Percentiles rank a stretch among this genome's conserved stretches.
These are phyloP conservation scores for Malurus alboscapulatus DNA, from an alignment of 2,113 vertebrate genomes.

Conservation along the genomic window DNA sequence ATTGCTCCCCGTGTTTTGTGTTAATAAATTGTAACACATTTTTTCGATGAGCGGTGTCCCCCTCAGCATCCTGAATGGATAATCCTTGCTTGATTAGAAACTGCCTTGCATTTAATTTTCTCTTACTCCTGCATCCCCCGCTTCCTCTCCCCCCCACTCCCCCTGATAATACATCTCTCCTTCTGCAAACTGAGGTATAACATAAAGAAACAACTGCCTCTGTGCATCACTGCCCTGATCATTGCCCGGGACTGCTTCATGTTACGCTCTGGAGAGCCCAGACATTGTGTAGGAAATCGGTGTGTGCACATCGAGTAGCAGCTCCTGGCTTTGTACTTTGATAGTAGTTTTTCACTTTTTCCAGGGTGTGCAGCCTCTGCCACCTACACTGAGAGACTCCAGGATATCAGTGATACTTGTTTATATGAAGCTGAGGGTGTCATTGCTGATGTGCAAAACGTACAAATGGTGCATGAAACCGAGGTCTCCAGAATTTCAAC, in stretches of 20 bases:
- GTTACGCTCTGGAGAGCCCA: not conserved
- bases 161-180: not conserved
- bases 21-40: not conserved
- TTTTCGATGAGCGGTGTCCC: rapidly evolving
- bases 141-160: not conserved
- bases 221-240: not conserved
- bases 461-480: not conserved
- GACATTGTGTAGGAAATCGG: rapidly evolving
- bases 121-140: not conserved
- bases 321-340: not conserved
- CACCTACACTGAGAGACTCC: not conserved
- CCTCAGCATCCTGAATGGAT: not conserved
- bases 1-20: rapidly evolving
- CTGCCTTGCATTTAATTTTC: not conserved
- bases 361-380: not conserved
- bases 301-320: rapidly evolving
- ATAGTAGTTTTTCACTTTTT: not conserved
- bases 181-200: not conserved
- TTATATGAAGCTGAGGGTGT: not conserved
- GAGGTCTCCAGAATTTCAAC: not conserved
- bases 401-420: not conserved
- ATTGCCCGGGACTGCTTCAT: rapidly evolving
- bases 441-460: not conserved
- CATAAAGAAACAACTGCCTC: not conserved
- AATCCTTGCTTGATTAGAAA: not conserved